These are phyloP conservation scores for Neotoxoptera formosana DNA, from an alignment of 1,140 invertebrate species.

Conservation along the genomic window DNA sequence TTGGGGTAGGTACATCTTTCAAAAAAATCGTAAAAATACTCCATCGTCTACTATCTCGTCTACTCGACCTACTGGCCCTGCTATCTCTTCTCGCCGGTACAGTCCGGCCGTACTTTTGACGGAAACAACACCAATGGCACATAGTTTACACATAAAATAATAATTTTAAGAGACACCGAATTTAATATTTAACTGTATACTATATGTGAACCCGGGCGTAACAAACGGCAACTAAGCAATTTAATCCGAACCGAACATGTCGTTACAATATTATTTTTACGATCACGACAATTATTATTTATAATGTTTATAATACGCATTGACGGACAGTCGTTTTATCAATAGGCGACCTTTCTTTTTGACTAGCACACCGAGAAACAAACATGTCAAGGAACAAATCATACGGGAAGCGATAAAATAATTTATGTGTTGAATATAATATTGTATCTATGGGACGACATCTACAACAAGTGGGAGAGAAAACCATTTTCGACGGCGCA, in stretches of 20 bases:
- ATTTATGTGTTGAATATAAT: background rate
- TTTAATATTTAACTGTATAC: background rate
- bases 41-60: slow-evolving; percentile 42
- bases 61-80: slow-evolving; percentile 14
- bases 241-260: background rate
- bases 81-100: slow-evolving; percentile 44
- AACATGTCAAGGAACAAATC: slow-evolving; percentile 31
- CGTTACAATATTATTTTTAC: background rate
- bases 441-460: background rate
- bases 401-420: slow-evolving; percentile 40
- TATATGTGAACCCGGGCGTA: background rate
- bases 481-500: background rate
- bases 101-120: slow-evolving; percentile 30
- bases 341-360: slow-evolving; percentile 41
- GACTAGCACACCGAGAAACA: slow-evolving; percentile 4
- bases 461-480: slow-evolving; percentile 16
- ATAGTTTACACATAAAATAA: background rate
- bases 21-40: slow-evolving; percentile 47
- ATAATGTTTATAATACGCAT: background rate
- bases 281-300: slow-evolving; percentile 21
- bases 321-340: slow-evolving; percentile 10
- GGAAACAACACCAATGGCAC: slow-evolving; percentile 44
- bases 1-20: background rate
- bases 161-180: background rate
- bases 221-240: background rate